Conservation (phyloP, 92 coral and sea anemone species). For the Parazoanthus darwini region DNA sequence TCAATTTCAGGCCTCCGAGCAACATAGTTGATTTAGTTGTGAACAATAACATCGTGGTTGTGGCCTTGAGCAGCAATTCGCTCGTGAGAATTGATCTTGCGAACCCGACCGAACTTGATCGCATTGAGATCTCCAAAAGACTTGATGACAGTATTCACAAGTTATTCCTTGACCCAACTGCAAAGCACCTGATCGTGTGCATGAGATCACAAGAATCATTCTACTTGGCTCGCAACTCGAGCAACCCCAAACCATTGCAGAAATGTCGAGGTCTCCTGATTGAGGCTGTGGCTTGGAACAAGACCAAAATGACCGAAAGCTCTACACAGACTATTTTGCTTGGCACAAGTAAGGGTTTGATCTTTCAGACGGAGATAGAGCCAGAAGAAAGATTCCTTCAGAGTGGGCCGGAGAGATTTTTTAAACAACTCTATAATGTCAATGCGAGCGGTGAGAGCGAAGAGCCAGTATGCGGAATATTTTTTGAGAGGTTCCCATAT, state of each 20-base stretch:
- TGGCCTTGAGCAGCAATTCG: conserved; percentile 74
- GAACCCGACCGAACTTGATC: conserved; percentile 84
- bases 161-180: conserved; percentile 93
- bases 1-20: conserved; percentile 97
- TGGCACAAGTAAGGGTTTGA: conserved; percentile 91
- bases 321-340: conserved; percentile 93
- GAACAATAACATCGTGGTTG: conserved; percentile 82
- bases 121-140: conserved; percentile 85
- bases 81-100: conserved; percentile 87
- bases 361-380: conserved; percentile 92
- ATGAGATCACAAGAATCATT: conserved; percentile 91
- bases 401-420: conserved; percentile 86
- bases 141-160: conserved; percentile 85
- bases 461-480: conserved; percentile 86
- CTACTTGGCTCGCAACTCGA: conserved; percentile 88
- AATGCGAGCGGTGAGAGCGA: conserved; percentile 77
- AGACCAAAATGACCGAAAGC: conserved; percentile 81
- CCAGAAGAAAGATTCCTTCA: conserved; percentile 95
- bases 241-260: conserved; percentile 86
- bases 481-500: conserved; percentile 94
- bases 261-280: conserved; percentile 86
- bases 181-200: conserved; percentile 84
- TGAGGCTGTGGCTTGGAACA: conserved; percentile 97
- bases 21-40: conserved; percentile 83
- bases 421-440: conserved; percentile 89